Evolutionary conservation across 2,797 vertebrate species (phyloP), one percentile per base, ranked within the genome.

Genomic region (Pachyuromys duprasi): DNA sequence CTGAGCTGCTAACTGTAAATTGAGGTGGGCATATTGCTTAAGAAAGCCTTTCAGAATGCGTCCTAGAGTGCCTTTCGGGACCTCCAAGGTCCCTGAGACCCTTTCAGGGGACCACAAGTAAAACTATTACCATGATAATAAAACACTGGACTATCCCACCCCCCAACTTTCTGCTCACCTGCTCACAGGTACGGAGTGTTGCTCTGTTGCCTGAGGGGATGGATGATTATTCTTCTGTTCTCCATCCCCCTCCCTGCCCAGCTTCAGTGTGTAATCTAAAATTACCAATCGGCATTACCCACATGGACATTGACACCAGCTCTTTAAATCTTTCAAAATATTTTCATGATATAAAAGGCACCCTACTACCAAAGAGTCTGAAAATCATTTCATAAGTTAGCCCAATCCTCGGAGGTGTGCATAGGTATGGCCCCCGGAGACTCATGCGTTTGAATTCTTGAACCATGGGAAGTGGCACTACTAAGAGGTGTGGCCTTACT

Each of bases 221-320:
- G 8, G 13, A 62, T 22, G 55, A 6, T 84, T 55, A 70, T 14
- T 6, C 1, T 18, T 3, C 8, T 55, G 14, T 26, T 93, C 69
- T 83, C 22, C 49, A 80, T 14, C 36, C 39, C 36, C 28, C 33
- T 75, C 36, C 88, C 33, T 87, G 3, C 6, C 63, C 69, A 62
- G 28, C 62, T 92, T 92, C 65, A 14, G 53, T 76, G 76, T 78
- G 80, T 42, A 90, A 75, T 33, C 45, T 49, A 83, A 74, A 93
- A 82, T 86, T 74, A 86, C 7, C 72, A 92, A 53, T 5, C 83
- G 60, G 45, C 60, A 93, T 7, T 45, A 76, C 1, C n/a, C 82
- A 93, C 8, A 80, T 24, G 0, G 31, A 86, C 31, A 42, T 3
- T 33, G 90, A 87, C 53, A 92, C 49, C 91, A 80, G 22, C 2